These are phyloP conservation scores for Sternarchorhynchus goeldii DNA, from an alignment of 2,797 vertebrate genomes.

Conservation along the genomic window DNA sequence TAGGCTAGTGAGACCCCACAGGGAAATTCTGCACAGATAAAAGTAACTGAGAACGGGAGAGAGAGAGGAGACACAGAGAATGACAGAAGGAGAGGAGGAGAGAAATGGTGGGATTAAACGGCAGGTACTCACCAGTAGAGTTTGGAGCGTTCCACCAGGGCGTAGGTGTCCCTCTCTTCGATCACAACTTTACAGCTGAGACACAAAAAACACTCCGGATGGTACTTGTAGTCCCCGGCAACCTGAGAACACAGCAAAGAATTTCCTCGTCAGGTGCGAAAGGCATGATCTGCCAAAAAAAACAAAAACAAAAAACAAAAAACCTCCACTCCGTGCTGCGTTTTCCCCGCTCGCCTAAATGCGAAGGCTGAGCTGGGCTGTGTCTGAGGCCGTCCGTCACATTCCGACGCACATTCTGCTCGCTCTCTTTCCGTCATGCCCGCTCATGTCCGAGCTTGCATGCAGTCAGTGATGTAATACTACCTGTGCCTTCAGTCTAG, in stretches of 20 bases:
- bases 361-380: no score
- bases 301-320: no score
- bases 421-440: constrained; percentile 64
- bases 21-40: no score
- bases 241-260: constrained; percentile 75
- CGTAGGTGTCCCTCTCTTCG: constrained; percentile 92
- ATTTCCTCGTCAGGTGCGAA: no score
- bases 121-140: constrained; percentile 90
- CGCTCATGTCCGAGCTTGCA: constrained; percentile 69
- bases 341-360: no score
- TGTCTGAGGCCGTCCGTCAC: no score
- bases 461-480: constrained; percentile 70
- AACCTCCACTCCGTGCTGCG: no score
- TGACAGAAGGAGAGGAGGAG: neutral
- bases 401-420: neutral
- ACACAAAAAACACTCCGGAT: constrained; percentile 97
- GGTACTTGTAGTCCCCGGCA: constrained; percentile 96
- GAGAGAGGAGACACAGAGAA: neutral
- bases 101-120: neutral
- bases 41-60: neutral
- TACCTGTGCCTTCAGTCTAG: constrained; percentile 51
- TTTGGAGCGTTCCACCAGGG: constrained; percentile 88
- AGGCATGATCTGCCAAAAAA: neutral
- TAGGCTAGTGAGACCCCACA: no score
- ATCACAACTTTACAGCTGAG: constrained; percentile 95